Percentiles rank a stretch among this genome's conserved stretches.
Conservation (phyloP, 2,797 vertebrate genomes). For the Acomys russatus region DNA sequence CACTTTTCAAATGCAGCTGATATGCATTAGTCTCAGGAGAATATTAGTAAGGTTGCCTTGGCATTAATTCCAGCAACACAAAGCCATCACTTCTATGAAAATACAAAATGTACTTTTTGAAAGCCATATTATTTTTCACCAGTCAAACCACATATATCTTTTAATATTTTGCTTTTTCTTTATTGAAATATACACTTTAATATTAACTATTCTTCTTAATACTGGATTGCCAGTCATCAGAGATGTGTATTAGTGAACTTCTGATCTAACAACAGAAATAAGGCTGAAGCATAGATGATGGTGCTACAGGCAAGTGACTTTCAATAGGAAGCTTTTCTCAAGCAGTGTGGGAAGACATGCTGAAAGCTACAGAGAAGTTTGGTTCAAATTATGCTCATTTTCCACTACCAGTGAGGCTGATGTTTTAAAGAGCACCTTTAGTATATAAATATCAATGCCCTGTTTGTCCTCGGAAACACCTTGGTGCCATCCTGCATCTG, state of each 20-base stretch:
- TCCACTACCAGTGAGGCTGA: background rate
- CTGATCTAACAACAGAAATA: background rate
- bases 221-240: background rate
- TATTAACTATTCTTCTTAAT: slow-evolving; percentile 18
- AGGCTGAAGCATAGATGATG: background rate
- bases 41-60: background rate
- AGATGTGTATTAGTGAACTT: no score
- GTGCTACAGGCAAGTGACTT: no score
- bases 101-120: background rate
- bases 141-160: background rate
- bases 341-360: background rate
- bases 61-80: background rate
- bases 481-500: background rate
- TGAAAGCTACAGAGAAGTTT: background rate
- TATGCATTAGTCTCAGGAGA: background rate
- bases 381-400: background rate
- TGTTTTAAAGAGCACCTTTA: background rate
- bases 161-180: background rate
- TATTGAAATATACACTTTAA: slow-evolving; percentile 16
- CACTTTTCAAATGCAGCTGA: slow-evolving; percentile 2
- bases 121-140: slow-evolving; percentile 13
- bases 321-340: background rate
- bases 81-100: background rate
- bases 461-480: no score
- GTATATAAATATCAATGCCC: background rate